Percentiles rank a stretch among this genome's conserved stretches.
These are phyloP conservation scores for Noctua pronuba DNA, from an alignment of 2,888 invertebrate species.

Conservation along the genomic window DNA sequence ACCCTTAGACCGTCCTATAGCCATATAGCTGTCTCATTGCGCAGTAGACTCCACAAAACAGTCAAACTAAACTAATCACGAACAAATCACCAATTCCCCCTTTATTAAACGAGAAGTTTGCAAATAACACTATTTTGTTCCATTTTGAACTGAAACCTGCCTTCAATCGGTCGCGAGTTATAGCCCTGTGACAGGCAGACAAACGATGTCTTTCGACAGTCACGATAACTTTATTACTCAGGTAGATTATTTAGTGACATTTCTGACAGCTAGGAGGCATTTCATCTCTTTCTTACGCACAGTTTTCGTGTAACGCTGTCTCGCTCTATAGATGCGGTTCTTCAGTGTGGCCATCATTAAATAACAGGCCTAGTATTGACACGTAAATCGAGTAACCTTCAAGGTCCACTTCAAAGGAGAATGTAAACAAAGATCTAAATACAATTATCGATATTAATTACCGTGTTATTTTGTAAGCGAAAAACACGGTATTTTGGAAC, in stretches of 20 bases:
- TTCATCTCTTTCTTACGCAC: conserved; percentile 8
- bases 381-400: conserved; percentile 28
- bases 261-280: conserved; percentile 1
- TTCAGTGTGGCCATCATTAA: conserved; percentile 9
- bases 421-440: conserved; percentile 52
- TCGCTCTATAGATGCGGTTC: neutral
- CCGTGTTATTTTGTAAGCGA: conserved; percentile 10
- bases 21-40: neutral
- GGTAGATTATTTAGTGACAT: conserved; percentile 26
- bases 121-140: conserved; percentile 39
- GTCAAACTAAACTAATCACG: conserved; percentile 13
- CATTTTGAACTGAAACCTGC: conserved; percentile 32
- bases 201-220: conserved; percentile 41
- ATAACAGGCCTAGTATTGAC: conserved; percentile 9
- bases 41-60: conserved; percentile 10
- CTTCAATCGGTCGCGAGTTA: conserved; percentile 48
- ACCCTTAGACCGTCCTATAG: neutral
- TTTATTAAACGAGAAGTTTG: conserved; percentile 23
- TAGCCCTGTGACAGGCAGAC: conserved; percentile 44
- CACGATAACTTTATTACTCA: conserved; percentile 50
- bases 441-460: conserved; percentile 55
- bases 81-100: conserved; percentile 6
- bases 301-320: neutral
- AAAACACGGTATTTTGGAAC: conserved; percentile 15
- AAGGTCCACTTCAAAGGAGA: conserved; percentile 46